Conservation (phyloP, 2,888 invertebrate genomes). For the Limnephilus auricula region DNA sequence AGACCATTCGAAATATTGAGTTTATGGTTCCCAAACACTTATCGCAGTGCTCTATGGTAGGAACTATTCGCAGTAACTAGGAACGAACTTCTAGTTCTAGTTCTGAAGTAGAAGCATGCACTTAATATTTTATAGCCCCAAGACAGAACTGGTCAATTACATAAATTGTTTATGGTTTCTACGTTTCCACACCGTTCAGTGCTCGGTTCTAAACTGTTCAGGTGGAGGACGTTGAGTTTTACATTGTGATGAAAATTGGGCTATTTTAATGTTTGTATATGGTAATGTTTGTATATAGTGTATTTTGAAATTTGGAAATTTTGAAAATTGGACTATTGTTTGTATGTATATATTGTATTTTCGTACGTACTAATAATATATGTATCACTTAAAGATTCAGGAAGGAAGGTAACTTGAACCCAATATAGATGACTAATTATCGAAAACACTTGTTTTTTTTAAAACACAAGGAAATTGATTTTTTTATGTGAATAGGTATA, state of each 20-base stretch:
- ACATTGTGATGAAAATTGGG: not conserved
- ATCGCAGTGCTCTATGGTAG: not conserved
- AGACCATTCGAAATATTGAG: not conserved
- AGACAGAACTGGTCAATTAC: not conserved
- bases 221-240: not conserved
- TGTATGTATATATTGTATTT: too few relatives aligned
- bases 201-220: not conserved
- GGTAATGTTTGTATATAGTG: too few relatives aligned
- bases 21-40: conserved; percentile 2
- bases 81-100: not conserved
- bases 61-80: not conserved
- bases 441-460: too few relatives aligned
- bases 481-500: too few relatives aligned
- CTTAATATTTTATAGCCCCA: conserved; percentile 24
- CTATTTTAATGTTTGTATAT: not conserved
- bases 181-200: not conserved
- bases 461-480: too few relatives aligned
- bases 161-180: not conserved
- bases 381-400: too few relatives aligned
- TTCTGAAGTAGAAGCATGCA: not conserved
- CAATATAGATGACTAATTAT: too few relatives aligned
- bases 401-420: too few relatives aligned
- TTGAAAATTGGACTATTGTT: too few relatives aligned
- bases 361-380: too few relatives aligned
- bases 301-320: too few relatives aligned